A percentile compares a stretch with the other conserved stretches of the same genome.
Conservation (phyloP, 2,797 vertebrate species). For the Anguilla megastoma region DNA sequence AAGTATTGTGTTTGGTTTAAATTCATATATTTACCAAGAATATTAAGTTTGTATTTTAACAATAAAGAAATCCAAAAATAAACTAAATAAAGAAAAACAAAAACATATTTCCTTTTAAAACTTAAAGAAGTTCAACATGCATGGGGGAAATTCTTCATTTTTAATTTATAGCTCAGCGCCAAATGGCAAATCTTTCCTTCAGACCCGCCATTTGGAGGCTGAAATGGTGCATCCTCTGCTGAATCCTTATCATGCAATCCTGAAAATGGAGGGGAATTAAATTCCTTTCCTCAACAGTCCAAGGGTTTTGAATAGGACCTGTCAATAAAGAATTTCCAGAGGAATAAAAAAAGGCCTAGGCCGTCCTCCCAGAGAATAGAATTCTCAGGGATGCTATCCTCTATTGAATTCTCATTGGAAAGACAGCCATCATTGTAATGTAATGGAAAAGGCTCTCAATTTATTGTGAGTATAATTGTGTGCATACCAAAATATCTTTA, state of each 20-base stretch:
- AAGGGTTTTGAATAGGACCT: constrained; percentile 86
- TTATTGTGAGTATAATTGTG: constrained; percentile 54
- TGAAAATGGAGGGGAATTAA: constrained; percentile 78
- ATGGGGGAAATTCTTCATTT: constrained; percentile 18
- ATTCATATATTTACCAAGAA: constrained; percentile 22
- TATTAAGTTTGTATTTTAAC: background rate
- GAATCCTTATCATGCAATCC: constrained; percentile 72
- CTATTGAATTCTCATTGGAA: constrained; percentile 91
- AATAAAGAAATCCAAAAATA: constrained; percentile 4
- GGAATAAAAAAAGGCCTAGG: constrained; percentile 75
- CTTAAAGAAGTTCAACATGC: constrained; percentile 39
- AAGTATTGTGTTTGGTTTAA: background rate
- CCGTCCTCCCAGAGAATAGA: constrained; percentile 75
- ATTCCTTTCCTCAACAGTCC: constrained; percentile 82
- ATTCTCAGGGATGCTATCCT: constrained; percentile 85
- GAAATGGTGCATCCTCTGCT: constrained; percentile 41
- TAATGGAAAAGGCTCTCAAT: constrained; percentile 68
- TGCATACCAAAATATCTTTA: constrained; percentile 16
- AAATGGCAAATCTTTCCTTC: constrained; percentile 30
- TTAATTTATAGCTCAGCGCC: constrained; percentile 43
- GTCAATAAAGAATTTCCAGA: constrained; percentile 86
- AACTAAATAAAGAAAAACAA: constrained; percentile 38
- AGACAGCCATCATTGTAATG: constrained; percentile 75
- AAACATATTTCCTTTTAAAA: background rate
- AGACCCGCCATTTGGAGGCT: constrained; percentile 34